Evolutionary conservation across 2,888 invertebrate species (phyloP), one percentile per base, ranked within the genome.

Genomic region (Melinopterus prodromus): DNA sequence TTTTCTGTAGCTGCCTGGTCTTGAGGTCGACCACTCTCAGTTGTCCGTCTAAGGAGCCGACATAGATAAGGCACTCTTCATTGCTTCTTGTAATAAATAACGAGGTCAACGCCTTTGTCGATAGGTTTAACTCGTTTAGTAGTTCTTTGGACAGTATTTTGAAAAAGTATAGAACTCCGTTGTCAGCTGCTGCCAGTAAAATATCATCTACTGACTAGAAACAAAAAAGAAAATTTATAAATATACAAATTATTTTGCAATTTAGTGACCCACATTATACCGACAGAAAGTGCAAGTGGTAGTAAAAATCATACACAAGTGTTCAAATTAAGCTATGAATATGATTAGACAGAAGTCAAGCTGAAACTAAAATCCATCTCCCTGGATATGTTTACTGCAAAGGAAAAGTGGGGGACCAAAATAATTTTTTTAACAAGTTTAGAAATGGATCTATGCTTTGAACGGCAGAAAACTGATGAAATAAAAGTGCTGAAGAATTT

Each of bases 131-230:
- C n/a, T 91, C 91, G 81, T 90, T 90, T 74, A 92, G 84, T 71
- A 92, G 88, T 79, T 90, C 90, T 4, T 92, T 92, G 16, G 92
- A 91, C 6, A 85, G 83, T 6, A 91, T 88, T 84, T 90, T 91
- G 86, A 92, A 93, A 86, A 92, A 91, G 86, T 93, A 93, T 75
- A 94, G 90, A 83, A 91, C 91, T 78, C 94, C 94, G 83, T 92
- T 92, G 80, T 93, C 91, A 79, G 93, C 92, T 0, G 93, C 93
- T 0, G 92, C 93, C 83, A 94, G 86, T 86, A 94, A 91, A 78
- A 91, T 90, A 83, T 91, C 90, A 71, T 91, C 91, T 82, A 92
- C 89, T 81, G 92, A 91, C 93, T 94, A 74, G 6, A 74, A 71
- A 71, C 89, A 80, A 90, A 90, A 82, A 80, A 77, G 79, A 79